Evolutionary conservation across 2,888 invertebrate species (phyloP).

Genomic region (Rutpela maculata): DNA sequence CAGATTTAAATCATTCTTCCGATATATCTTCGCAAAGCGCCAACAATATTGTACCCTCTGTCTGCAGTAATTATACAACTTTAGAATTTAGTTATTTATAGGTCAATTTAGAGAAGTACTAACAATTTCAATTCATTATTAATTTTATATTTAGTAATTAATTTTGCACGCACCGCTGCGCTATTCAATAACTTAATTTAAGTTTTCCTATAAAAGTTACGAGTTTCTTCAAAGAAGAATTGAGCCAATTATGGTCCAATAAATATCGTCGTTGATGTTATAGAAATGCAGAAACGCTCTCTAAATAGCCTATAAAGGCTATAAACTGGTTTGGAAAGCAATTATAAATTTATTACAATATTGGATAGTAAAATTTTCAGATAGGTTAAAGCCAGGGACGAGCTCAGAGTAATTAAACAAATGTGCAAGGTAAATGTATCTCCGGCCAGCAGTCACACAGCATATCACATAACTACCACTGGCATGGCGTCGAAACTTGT

Average conservation of each 20-base stretch:
- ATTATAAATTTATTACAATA: neutral
- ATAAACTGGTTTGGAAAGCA: neutral
- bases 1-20: neutral
- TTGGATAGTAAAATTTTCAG: too few species aligned
- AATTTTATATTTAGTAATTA: neutral
- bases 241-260: neutral
- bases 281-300: neutral
- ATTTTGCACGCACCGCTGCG: neutral
- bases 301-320: neutral
- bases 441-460: too few species aligned
- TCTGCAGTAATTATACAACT: neutral
- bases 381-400: too few species aligned
- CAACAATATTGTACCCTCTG: neutral
- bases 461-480: too few species aligned
- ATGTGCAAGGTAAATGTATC: too few species aligned
- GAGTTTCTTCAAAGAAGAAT: neutral
- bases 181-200: neutral
- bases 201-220: neutral
- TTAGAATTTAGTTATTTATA: neutral
- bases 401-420: too few species aligned
- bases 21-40: neutral
- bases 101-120: neutral
- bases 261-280: neutral
- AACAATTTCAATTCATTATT: neutral
- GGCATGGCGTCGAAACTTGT: too few species aligned